Evolutionary conservation across 2,888 invertebrate genomes (phyloP).

Genomic region (Cenopis cana): DNA sequence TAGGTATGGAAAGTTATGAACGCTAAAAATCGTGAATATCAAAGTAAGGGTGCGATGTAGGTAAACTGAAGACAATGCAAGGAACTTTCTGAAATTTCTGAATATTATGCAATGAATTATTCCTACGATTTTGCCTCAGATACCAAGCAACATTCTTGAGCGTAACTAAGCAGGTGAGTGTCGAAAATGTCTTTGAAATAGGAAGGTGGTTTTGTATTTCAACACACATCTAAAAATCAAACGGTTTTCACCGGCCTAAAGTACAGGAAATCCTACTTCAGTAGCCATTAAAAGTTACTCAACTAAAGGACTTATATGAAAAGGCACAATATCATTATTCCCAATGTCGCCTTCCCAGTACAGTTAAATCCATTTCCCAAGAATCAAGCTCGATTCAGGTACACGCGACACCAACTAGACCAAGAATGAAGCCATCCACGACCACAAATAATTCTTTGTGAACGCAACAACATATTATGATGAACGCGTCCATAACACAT

Average conservation of each 20-base stretch:
- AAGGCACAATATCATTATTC: constrained; percentile 6
- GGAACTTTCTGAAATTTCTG: too few relatives aligned
- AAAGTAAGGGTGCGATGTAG: too few relatives aligned
- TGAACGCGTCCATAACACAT: constrained; percentile 52
- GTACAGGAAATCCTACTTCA: constrained; percentile 18
- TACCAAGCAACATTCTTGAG: too few relatives aligned
- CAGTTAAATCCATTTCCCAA: constrained; percentile 40
- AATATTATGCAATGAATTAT: too few relatives aligned
- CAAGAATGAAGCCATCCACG: constrained; percentile 45
- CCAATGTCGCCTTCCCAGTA: constrained; percentile 27
- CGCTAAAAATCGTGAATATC: too few relatives aligned
- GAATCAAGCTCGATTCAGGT: constrained; percentile 33
- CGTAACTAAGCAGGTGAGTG: too few relatives aligned
- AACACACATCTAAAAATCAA: too few relatives aligned
- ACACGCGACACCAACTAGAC: constrained; percentile 35
- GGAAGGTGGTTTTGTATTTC: too few relatives aligned
- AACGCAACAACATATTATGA: constrained; percentile 57
- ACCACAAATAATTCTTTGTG: constrained; percentile 46
- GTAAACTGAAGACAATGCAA: too few relatives aligned
- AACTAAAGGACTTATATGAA: constrained; percentile 19
- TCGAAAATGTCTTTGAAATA: too few relatives aligned
- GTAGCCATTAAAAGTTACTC: neutral
- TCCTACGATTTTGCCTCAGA: too few relatives aligned
- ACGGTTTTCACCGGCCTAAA: neutral
- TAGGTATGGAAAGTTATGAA: too few relatives aligned